A percentile compares a stretch with the other conserved stretches of the same genome.
Conservation (phyloP, 2,888 invertebrate species). For the Drosophila aldrichi region DNA sequence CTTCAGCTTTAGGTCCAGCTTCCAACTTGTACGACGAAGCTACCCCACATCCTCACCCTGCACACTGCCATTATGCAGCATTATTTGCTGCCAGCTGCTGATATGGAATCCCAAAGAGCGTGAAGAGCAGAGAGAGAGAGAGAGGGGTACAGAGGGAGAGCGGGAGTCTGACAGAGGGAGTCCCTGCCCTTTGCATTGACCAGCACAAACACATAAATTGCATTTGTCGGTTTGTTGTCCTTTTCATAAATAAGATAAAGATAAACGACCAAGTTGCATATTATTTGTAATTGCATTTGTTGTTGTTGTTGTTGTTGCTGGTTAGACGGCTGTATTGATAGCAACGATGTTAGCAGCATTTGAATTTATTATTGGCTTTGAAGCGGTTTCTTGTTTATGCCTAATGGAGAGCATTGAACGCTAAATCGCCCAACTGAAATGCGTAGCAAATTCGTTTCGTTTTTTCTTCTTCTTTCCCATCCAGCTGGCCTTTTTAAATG, state of each 20-base stretch:
- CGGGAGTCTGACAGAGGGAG: constrained; percentile 9
- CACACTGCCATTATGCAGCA: constrained; percentile 73
- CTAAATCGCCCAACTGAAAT: constrained; percentile 55
- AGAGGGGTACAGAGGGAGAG: not conserved
- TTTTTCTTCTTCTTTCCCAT: not conserved
- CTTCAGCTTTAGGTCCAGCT: constrained; percentile 19
- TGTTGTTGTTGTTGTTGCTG: constrained; percentile 55
- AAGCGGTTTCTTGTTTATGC: constrained; percentile 62
- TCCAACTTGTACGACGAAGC: constrained; percentile 32
- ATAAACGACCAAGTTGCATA: constrained; percentile 84
- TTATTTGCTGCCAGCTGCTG: constrained; percentile 72
- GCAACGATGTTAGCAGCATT: constrained; percentile 73
- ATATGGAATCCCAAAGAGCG: constrained; percentile 50
- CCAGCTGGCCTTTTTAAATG: constrained; percentile 50
- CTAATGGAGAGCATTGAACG: constrained; percentile 66
- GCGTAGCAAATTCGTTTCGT: constrained; percentile 49
- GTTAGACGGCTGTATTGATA: constrained; percentile 69
- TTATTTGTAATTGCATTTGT: constrained; percentile 84
- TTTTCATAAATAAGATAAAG: constrained; percentile 83
- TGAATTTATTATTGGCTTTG: constrained; percentile 74
- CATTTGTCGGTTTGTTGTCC: constrained; percentile 84
- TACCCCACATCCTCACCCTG: constrained; percentile 20
- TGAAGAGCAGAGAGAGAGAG: not conserved
- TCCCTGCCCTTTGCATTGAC: constrained; percentile 70
- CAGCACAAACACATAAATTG: constrained; percentile 83